Base-by-base conservation (phyloP, 2,113 vertebrate species). In the Calcarius ornatus region DNA sequence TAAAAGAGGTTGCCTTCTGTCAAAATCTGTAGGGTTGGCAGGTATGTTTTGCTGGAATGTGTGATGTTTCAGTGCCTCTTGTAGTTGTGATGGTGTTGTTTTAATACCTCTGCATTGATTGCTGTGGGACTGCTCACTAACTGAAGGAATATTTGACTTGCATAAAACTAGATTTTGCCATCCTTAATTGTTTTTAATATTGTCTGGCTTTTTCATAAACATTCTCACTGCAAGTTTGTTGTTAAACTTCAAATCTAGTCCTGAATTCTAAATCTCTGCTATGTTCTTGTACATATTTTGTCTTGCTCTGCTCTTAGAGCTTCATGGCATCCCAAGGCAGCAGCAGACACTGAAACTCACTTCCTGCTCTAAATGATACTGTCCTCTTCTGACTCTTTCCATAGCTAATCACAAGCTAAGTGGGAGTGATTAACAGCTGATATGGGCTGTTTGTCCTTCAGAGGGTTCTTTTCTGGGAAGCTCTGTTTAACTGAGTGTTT, bases 141-240 rank as follows among this genome's bases (percentile, higher is more conserved):
- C 88, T 76, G 51, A 94, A 93, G 92, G 90, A 81, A 51, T 93
- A 90, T 92, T 94, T 93, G 51, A 60, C 38, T 91, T 91, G 35
- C 79, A 73, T 80, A 90, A 85, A 85, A 56, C 79, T 86, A 56
- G 43, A 71, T 96, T 96, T 95, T 92, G n/a, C 60, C 28, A 48
- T 92, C 42, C 60, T 81, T 96, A 92, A 93, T 95, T 95, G 68
- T 81, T 96, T 96, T 96, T 96, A 96, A 94, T 96, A 94, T 78
- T 84, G 60, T 57, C 72, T 83, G 45, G 6, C 47, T 93, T 88
- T 92, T 90, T 92, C 30, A 66, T 94, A 83, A 94, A 50, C 40
- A 64, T 92, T 81, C 40, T 91, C 65, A 13, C 28, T 91, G 64
- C 53, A 90, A 81, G 63, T 90, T 86, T 38, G 45, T 88, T 90